A percentile compares a stretch with the other conserved stretches of the same genome.
Evolutionary conservation across 2,888 invertebrate species (phyloP).

Genomic region (Stenichneumon culpator): DNA sequence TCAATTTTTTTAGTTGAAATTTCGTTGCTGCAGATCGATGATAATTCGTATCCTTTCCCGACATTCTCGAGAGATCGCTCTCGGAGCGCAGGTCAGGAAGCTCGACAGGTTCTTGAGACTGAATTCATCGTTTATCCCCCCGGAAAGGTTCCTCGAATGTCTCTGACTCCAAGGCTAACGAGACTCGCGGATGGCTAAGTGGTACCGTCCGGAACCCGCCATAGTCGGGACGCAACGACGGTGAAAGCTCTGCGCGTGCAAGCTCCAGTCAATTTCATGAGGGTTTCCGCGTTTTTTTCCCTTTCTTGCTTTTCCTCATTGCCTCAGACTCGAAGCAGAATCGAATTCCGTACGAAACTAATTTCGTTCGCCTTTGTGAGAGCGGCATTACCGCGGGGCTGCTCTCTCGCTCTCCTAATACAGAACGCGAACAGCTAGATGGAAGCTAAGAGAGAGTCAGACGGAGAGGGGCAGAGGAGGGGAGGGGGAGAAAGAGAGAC

Average conservation of each 20-base stretch:
- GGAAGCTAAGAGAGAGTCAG: not conserved
- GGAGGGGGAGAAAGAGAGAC: no score
- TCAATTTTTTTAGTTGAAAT: not conserved
- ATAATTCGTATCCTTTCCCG: not conserved
- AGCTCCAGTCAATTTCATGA: slow-evolving; percentile 49
- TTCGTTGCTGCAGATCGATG: not conserved
- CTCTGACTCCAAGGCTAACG: slow-evolving; percentile 28
- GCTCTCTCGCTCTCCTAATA: not conserved
- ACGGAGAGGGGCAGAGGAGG: not conserved
- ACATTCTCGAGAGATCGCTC: not conserved
- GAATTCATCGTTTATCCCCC: not conserved
- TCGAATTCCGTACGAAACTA: slow-evolving; percentile 83
- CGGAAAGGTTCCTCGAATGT: not conserved
- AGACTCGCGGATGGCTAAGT: slow-evolving; percentile 18
- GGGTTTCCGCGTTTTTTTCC: slow-evolving; percentile 41
- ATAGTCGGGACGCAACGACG: slow-evolving; percentile 45
- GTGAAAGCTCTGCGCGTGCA: slow-evolving; percentile 57
- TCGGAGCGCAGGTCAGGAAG: not conserved
- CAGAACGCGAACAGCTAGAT: slow-evolving; percentile 43
- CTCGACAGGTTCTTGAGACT: slow-evolving; percentile 1
- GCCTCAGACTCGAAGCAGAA: slow-evolving; percentile 70
- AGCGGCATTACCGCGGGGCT: slow-evolving; percentile 73
- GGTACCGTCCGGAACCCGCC: slow-evolving; percentile 31
- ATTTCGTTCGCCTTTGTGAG: slow-evolving; percentile 82
- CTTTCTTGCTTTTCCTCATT: slow-evolving; percentile 52